phyloP scores from a whole-genome alignment of 2,113 vertebrate genomes.

The Chrysochloris asiatica region DNA sequence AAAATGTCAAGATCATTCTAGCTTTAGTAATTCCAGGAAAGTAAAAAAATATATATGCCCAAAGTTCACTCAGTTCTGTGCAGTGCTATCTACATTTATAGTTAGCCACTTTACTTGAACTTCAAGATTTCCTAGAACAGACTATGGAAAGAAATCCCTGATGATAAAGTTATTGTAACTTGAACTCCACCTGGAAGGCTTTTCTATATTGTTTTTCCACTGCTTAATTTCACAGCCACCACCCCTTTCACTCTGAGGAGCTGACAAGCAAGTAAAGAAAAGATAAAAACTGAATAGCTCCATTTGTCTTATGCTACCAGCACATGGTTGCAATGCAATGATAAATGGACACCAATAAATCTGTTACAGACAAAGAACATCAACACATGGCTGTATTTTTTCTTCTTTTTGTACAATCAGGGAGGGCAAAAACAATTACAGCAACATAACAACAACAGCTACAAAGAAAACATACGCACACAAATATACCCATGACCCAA shows the following conservation, averaged over 20 bases:
- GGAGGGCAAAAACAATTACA: neutral
- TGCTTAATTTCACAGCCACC: neutral
- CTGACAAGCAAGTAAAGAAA: conserved; percentile 65
- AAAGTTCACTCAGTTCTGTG: neutral
- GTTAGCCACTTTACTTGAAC: neutral
- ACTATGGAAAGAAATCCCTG: neutral
- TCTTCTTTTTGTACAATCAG: neutral
- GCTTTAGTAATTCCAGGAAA: neutral
- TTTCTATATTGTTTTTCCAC: neutral
- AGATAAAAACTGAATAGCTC: conserved; percentile 64
- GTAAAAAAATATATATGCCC: neutral
- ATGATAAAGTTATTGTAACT: neutral
- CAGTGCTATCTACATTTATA: neutral
- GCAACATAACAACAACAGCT: neutral
- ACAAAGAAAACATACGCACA: neutral
- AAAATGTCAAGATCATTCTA: conserved; percentile 49
- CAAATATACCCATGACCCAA: neutral
- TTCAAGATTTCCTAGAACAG: conserved; percentile 41
- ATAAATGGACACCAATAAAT: conserved; percentile 67
- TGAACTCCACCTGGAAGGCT: conserved; percentile 42
- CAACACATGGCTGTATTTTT: neutral
- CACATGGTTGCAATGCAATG: conserved; percentile 34
- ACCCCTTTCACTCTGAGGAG: conserved; percentile 27
- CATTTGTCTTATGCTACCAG: conserved; percentile 65
- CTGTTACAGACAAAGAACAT: conserved; percentile 37